Percentiles rank a stretch among this genome's conserved stretches.
Evolutionary conservation across 2,113 vertebrate genomes (phyloP).

Genomic region (Poeciliopsis retropinna): DNA sequence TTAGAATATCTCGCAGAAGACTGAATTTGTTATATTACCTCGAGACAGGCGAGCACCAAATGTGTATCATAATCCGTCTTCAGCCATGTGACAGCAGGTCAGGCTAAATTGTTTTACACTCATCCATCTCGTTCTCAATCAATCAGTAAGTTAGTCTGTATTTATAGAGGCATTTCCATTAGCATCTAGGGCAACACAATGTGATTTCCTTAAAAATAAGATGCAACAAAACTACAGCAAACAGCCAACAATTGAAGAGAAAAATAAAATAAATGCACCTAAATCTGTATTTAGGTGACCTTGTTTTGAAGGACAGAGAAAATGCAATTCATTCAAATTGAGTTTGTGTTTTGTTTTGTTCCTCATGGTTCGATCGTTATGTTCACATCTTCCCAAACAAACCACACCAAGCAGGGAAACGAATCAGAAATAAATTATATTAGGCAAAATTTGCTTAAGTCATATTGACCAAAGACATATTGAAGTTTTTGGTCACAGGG

Average conservation of each 20-base stretch:
- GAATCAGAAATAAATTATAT: too few relatives aligned
- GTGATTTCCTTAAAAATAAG: background rate
- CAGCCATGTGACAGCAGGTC: background rate
- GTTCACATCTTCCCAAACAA: too few relatives aligned
- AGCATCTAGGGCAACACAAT: background rate
- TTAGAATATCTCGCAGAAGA: slow-evolving; percentile 18
- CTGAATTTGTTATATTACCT: slow-evolving; percentile 8
- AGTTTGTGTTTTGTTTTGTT: too few relatives aligned
- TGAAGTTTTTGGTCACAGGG: too few relatives aligned
- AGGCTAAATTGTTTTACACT: slow-evolving; percentile 11
- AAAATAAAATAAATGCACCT: background rate
- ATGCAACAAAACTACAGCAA: background rate
- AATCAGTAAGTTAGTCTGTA: background rate
- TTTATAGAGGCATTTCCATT: background rate
- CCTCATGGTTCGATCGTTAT: too few relatives aligned
- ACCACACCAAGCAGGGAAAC: too few relatives aligned
- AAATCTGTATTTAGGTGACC: background rate
- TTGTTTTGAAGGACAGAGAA: background rate
- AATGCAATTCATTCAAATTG: too few relatives aligned
- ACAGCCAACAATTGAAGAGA: background rate
- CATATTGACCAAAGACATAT: too few relatives aligned
- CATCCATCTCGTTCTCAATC: slow-evolving; percentile 2
- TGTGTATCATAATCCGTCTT: slow-evolving; percentile 38
- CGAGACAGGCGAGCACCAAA: slow-evolving; percentile 26
- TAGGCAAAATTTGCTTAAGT: too few relatives aligned